Percentiles rank a stretch among this genome's conserved stretches.
These are phyloP conservation scores for Mylabris sibirica DNA, from an alignment of 2,888 invertebrate species.

Conservation along the genomic window DNA sequence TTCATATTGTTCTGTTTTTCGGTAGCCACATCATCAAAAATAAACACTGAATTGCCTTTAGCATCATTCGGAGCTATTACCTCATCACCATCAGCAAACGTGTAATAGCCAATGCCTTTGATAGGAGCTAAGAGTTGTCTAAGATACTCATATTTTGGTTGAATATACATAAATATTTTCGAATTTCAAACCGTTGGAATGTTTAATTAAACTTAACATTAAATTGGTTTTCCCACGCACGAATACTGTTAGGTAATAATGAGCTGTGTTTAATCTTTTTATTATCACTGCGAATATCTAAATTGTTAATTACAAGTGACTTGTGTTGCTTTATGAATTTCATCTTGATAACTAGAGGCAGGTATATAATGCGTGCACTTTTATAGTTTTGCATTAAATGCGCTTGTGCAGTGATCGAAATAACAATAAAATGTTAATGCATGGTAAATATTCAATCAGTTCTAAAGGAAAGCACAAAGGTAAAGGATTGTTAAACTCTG, in stretches of 20 bases:
- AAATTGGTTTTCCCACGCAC: slow-evolving; percentile 54
- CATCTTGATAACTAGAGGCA: not conserved
- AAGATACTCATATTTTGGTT: slow-evolving; percentile 49
- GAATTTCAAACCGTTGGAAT: slow-evolving; percentile 53
- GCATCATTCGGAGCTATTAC: slow-evolving; percentile 42
- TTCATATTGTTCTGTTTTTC: slow-evolving; percentile 50
- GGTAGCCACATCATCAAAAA: slow-evolving; percentile 56
- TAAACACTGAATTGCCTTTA: slow-evolving; percentile 49
- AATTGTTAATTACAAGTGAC: not conserved
- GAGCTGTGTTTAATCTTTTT: slow-evolving; percentile 40
- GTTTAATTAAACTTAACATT: slow-evolving; percentile 47
- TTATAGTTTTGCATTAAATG: slow-evolving; percentile 17
- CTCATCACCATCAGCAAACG: slow-evolving; percentile 37
- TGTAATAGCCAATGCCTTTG: slow-evolving; percentile 42
- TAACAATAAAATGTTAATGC: slow-evolving; percentile 21
- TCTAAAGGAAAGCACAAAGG: slow-evolving; percentile 15
- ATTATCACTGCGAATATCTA: not conserved
- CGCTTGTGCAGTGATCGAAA: not conserved
- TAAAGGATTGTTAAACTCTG: slow-evolving; percentile 31
- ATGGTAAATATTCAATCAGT: not conserved
- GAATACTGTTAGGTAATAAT: slow-evolving; percentile 45
- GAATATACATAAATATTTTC: slow-evolving; percentile 56
- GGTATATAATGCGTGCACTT: slow-evolving; percentile 16
- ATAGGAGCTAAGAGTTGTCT: slow-evolving; percentile 38
- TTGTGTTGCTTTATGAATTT: not conserved